Evolutionary conservation across 1,140 invertebrate species (phyloP).

Genomic region (Sitobion miscanthi): DNA sequence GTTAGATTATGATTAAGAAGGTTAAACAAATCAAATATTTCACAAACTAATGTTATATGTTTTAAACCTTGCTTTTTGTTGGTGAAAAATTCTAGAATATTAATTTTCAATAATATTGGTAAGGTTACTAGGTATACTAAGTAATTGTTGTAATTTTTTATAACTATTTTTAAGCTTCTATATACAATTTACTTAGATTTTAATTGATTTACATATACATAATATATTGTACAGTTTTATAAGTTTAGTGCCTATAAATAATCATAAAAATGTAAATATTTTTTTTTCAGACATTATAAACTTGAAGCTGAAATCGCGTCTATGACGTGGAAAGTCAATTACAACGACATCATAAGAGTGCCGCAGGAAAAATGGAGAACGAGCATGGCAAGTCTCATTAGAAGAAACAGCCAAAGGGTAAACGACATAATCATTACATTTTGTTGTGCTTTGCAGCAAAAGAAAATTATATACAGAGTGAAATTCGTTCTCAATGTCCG

Average conservation of each 20-base stretch:
- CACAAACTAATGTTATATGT: not conserved
- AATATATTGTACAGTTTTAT: not conserved
- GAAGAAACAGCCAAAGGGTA: slow-evolving; percentile 72
- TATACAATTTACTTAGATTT: not conserved
- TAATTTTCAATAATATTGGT: not conserved
- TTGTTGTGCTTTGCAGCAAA: not conserved
- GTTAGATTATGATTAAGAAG: not conserved
- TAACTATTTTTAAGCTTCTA: not conserved
- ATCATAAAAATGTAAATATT: not conserved
- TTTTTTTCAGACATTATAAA: slow-evolving; percentile 80
- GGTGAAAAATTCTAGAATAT: not conserved
- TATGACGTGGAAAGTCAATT: slow-evolving; percentile 93
- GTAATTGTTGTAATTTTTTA: not conserved
- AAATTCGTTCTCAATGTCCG: not conserved
- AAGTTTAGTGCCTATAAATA: not conserved
- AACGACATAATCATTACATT: slow-evolving; percentile 60
- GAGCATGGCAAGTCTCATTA: slow-evolving; percentile 69
- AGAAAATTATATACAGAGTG: slow-evolving; percentile 1
- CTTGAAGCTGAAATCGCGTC: slow-evolving; percentile 91
- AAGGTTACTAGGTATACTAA: not conserved
- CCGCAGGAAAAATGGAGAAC: slow-evolving; percentile 66
- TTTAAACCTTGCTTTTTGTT: not conserved
- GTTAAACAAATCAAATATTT: not conserved
- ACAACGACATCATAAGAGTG: slow-evolving; percentile 74
- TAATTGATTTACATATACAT: not conserved